A percentile compares a stretch with the other conserved stretches of the same genome.
phyloP scores from a whole-genome alignment of 2,113 vertebrate genomes.

The Rynchops niger region DNA sequence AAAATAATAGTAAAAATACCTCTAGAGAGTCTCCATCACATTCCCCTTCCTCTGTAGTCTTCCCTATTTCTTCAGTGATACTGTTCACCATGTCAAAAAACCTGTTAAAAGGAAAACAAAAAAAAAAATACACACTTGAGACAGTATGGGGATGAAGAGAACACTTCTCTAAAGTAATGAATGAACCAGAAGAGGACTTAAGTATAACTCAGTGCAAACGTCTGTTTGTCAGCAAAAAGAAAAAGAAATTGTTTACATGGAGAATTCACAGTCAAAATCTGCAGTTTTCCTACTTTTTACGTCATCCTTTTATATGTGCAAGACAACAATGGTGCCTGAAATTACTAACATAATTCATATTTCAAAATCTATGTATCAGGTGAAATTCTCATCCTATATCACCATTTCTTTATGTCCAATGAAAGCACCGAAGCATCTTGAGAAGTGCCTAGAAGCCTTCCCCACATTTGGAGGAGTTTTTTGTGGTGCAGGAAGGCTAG shows the following conservation, averaged over 20 bases:
- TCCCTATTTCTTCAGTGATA: slow-evolving; percentile 91
- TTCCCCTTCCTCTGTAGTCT: slow-evolving; percentile 87
- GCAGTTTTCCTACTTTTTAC: neutral
- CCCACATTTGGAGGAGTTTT: neutral
- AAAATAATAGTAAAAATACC: slow-evolving; percentile 68
- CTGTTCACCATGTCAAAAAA: slow-evolving; percentile 97
- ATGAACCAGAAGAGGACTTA: neutral
- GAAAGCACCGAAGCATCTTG: neutral
- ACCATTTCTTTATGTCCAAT: neutral
- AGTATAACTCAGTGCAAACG: neutral
- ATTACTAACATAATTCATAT: neutral
- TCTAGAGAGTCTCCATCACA: slow-evolving; percentile 90
- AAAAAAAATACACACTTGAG: neutral
- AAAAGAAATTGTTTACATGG: neutral
- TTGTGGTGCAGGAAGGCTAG: neutral
- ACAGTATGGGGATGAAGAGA: neutral
- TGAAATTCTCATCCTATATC: neutral
- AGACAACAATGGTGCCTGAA: neutral
- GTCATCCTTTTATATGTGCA: neutral
- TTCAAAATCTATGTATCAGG: neutral
- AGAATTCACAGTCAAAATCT: neutral
- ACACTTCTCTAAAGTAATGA: neutral
- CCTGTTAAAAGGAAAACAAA: slow-evolving; percentile 63
- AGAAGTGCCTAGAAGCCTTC: neutral
- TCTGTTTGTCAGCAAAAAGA: neutral